Conservation (phyloP, 2,113 vertebrate genomes). For the Antechinus flavipes region DNA sequence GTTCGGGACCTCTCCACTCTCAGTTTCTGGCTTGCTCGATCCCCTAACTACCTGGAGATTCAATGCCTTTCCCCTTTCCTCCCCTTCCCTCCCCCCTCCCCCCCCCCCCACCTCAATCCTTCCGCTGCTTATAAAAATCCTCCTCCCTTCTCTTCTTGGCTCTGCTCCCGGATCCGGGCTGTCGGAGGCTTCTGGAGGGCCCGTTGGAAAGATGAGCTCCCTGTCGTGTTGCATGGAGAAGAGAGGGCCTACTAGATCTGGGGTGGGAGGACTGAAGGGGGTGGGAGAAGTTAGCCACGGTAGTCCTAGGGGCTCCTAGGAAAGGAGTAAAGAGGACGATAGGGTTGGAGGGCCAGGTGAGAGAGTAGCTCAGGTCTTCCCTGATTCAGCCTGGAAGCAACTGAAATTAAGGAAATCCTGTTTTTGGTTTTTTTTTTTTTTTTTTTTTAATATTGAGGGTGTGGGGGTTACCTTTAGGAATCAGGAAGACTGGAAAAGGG, state of each 20-base stretch:
- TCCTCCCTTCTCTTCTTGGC: conserved; percentile 73
- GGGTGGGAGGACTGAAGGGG: background rate
- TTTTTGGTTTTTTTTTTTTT: no score
- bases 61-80: conserved; percentile 39
- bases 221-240: background rate
- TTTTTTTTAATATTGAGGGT: no score
- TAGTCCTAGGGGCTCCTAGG: background rate
- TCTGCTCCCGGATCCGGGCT: conserved; percentile 74
- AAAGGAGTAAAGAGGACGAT: background rate
- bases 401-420: background rate
- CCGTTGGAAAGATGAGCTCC: conserved; percentile 40
- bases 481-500: background rate
- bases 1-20: background rate
- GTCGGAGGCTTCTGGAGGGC: conserved; percentile 58
- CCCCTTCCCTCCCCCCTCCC: no score
- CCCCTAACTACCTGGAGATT: conserved; percentile 61
- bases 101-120: conserved; percentile 57
- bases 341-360: background rate
- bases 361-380: background rate
- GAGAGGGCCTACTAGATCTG: conserved; percentile 19
- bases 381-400: background rate
- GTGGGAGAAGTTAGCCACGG: background rate
- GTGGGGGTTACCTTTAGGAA: background rate
- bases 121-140: conserved; percentile 74
- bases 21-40: background rate